These are phyloP conservation scores for Coelopa pilipes DNA, from an alignment of 2,888 invertebrate genomes.

Conservation along the genomic window DNA sequence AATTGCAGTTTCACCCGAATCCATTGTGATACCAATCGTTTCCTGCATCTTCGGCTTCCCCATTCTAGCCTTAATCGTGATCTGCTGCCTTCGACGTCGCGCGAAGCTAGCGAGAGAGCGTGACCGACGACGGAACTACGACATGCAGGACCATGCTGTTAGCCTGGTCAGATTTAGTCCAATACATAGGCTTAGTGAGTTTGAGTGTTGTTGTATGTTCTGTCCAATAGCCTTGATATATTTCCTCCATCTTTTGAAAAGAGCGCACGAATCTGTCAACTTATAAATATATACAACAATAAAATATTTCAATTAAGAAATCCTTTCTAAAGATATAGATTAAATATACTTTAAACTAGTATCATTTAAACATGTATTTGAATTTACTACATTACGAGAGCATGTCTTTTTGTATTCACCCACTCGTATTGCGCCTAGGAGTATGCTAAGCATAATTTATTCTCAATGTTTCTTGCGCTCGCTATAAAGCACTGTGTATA, in stretches of 20 bases:
- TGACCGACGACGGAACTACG: constrained; percentile 82
- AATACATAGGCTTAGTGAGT: constrained; percentile 77
- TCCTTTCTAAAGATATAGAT: no score
- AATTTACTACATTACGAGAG: no score
- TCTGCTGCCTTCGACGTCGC: constrained; percentile 84
- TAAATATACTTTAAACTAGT: no score
- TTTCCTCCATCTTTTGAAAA: neutral
- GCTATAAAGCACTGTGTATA: no score
- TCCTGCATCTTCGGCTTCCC: constrained; percentile 92
- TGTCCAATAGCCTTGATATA: neutral
- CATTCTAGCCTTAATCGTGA: constrained; percentile 83
- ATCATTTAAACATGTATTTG: no score
- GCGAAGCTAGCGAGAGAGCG: constrained; percentile 87
- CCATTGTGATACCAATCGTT: constrained; percentile 87
- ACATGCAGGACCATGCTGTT: constrained; percentile 84
- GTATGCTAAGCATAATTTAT: no score
- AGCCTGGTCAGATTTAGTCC: constrained; percentile 83
- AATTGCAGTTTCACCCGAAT: constrained; percentile 84
- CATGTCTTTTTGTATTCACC: no score
- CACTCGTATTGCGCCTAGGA: no score
- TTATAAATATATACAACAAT: no score
- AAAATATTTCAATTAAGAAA: no score
- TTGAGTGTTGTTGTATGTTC: constrained; percentile 63
- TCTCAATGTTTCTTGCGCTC: no score
- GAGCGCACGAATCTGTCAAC: no score